Evolutionary conservation across 2,888 invertebrate genomes (phyloP).

Genomic region (Torymus tubicola): DNA sequence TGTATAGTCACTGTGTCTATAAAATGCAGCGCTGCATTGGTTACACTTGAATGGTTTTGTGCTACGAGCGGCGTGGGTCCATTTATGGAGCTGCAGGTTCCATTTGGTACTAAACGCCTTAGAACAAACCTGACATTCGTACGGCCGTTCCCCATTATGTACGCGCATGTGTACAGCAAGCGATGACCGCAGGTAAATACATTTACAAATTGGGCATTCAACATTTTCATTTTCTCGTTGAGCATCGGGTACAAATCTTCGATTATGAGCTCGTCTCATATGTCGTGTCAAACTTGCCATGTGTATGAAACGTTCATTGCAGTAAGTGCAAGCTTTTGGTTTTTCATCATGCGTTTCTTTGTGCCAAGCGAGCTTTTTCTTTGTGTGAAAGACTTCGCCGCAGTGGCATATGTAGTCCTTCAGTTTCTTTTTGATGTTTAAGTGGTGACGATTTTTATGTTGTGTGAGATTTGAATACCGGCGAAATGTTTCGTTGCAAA

Average conservation of each 20-base stretch:
- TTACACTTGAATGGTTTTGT: conserved; percentile 91
- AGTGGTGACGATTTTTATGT: conserved; percentile 88
- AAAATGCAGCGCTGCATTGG: conserved; percentile 90
- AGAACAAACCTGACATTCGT: conserved; percentile 88
- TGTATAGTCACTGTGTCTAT: conserved; percentile 87
- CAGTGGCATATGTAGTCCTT: conserved; percentile 88
- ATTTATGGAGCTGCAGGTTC: conserved; percentile 92
- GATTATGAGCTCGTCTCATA: conserved; percentile 88
- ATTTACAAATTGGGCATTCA: conserved; percentile 87
- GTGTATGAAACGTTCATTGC: conserved; percentile 92
- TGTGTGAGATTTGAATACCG: conserved; percentile 91
- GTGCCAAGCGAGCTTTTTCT: conserved; percentile 91
- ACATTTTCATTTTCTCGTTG: conserved; percentile 83
- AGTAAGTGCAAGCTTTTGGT: conserved; percentile 90
- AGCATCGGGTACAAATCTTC: conserved; percentile 83
- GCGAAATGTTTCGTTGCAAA: conserved; percentile 88
- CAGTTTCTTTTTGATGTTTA: conserved; percentile 83
- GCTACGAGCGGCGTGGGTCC: conserved; percentile 91
- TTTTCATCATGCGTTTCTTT: conserved; percentile 89
- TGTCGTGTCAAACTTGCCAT: conserved; percentile 89
- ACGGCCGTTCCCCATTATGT: conserved; percentile 86
- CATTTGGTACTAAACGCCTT: conserved; percentile 93
- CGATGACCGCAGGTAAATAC: conserved; percentile 87
- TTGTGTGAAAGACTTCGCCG: conserved; percentile 89
- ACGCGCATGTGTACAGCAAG: conserved; percentile 88